phyloP scores from a whole-genome alignment of 2,797 vertebrate genomes.

The Calcarius lapponicus region DNA sequence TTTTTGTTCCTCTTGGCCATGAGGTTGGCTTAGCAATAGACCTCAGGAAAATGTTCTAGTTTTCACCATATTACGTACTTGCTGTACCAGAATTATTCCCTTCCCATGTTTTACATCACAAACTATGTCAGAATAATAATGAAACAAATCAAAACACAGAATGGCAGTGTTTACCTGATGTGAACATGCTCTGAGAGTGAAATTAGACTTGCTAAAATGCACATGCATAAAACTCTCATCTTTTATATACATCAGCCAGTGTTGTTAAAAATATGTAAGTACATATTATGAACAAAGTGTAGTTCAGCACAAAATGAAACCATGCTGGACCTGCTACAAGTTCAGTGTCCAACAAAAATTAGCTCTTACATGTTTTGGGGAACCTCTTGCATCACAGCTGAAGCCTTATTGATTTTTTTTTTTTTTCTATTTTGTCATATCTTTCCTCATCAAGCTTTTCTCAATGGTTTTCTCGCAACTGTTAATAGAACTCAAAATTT shows the following conservation, averaged over 20 bases:
- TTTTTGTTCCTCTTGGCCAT: background rate
- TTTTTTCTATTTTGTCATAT: background rate
- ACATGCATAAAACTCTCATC: background rate
- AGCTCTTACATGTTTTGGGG: background rate
- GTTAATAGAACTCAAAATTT: background rate
- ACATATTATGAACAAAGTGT: background rate
- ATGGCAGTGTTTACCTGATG: background rate
- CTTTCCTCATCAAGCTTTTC: background rate
- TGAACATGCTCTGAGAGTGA: background rate
- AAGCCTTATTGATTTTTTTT: background rate
- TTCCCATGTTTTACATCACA: background rate
- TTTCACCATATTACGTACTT: background rate
- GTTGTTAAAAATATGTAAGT: background rate
- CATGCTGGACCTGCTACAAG: background rate
- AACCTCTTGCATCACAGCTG: background rate
- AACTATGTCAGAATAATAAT: constrained; percentile 29
- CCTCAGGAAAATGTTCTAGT: background rate
- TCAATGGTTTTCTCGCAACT: background rate
- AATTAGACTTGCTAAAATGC: constrained; percentile 18
- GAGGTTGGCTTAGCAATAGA: background rate
- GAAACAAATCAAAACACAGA: constrained; percentile 1
- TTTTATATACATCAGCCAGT: background rate
- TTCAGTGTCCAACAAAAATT: background rate
- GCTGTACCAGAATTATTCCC: background rate
- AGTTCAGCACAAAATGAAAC: background rate